A percentile compares a stretch with the other conserved stretches of the same genome.
Evolutionary conservation across 2,113 vertebrate species (phyloP).

Genomic region (Capreolus pygargus): DNA sequence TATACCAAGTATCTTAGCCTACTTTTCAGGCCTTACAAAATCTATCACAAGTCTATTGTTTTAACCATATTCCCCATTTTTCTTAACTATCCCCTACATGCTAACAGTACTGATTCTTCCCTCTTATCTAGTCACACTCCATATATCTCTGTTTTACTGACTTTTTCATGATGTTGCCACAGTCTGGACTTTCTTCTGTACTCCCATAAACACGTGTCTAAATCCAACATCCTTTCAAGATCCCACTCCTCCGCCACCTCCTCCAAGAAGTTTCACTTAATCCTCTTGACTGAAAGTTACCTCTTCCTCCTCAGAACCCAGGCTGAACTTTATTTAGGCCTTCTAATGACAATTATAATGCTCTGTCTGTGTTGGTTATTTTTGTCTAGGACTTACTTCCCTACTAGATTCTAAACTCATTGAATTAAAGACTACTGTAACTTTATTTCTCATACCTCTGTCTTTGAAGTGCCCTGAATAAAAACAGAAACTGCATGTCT

Average conservation of each 20-base stretch:
- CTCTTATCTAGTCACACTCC: background rate
- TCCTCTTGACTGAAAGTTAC: background rate
- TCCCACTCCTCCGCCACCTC: background rate
- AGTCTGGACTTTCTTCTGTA: background rate
- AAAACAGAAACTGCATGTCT: constrained; percentile 5
- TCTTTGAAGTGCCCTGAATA: background rate
- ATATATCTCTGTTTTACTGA: background rate
- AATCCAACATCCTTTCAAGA: background rate
- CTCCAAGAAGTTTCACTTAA: background rate
- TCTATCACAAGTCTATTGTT: background rate
- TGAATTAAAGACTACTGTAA: background rate
- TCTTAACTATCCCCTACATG: background rate
- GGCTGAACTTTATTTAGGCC: background rate
- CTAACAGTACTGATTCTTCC: background rate
- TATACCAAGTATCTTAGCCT: background rate
- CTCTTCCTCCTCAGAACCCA: constrained; percentile 19
- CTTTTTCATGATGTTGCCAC: background rate
- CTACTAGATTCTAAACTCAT: background rate
- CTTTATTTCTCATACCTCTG: background rate
- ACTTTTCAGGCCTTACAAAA: background rate
- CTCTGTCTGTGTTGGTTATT: background rate
- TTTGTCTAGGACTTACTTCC: background rate
- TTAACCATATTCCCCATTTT: background rate
- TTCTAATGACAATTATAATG: background rate
- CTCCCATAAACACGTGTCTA: background rate